Evolutionary conservation across 2,888 invertebrate species (phyloP).

Genomic region (Frankliniella fusca): DNA sequence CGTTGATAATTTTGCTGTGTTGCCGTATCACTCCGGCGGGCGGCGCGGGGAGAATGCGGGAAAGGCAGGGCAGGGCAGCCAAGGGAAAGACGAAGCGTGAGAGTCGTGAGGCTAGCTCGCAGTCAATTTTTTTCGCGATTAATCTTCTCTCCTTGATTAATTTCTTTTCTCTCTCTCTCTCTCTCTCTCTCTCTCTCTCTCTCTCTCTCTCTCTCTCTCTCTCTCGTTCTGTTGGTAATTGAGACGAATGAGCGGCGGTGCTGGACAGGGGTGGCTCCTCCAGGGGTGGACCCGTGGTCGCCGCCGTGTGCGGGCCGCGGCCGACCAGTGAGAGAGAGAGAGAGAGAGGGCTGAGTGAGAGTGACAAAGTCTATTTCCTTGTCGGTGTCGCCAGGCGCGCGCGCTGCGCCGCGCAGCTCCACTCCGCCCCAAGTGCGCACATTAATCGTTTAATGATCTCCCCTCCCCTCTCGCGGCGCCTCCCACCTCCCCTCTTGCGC

Average conservation of each 20-base stretch:
- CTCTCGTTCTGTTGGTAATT: too few relatives aligned
- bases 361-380: not conserved
- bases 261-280: not conserved
- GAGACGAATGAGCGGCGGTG: not conserved
- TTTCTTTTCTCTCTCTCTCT: too few relatives aligned
- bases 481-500: not conserved
- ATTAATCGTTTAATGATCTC: not conserved
- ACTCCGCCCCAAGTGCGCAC: not conserved
- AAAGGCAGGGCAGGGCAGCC: not conserved
- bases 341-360: constrained; percentile 12
- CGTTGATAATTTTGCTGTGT: not conserved
- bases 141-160: too few relatives aligned
- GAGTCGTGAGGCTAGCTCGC: too few relatives aligned
- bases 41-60: not conserved
- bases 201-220: too few relatives aligned
- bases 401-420: too few relatives aligned
- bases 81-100: not conserved
- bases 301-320: not conserved
- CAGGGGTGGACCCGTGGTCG: not conserved
- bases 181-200: too few relatives aligned
- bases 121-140: too few relatives aligned
- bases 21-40: not conserved
- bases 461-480: not conserved
- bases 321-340: not conserved
- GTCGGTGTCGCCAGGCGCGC: too few relatives aligned